These are phyloP conservation scores for Myiotriccus ornatus DNA, from an alignment of 2,797 vertebrate genomes.

Conservation along the genomic window DNA sequence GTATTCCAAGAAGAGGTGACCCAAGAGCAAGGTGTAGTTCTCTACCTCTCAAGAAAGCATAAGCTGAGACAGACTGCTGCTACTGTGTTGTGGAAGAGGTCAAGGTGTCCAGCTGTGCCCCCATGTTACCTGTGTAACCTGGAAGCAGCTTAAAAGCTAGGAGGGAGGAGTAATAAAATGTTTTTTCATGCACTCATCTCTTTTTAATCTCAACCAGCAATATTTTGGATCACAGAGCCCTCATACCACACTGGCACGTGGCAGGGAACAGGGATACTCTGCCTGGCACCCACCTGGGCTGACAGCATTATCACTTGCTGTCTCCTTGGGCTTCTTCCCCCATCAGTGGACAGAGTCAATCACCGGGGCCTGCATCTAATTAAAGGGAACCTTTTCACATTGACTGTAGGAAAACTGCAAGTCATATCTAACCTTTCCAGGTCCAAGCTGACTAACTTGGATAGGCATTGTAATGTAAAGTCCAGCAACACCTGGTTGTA, in stretches of 20 bases:
- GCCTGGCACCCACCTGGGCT: accelerated
- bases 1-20: background rate
- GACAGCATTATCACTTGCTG: background rate
- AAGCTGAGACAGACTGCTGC: background rate
- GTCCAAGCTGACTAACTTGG: background rate
- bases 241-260: accelerated
- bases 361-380: background rate
- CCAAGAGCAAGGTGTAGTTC: background rate
- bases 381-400: background rate
- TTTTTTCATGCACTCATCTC: background rate
- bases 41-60: background rate
- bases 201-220: background rate
- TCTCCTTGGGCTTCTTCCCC: background rate
- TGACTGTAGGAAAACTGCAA: background rate
- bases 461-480: background rate
- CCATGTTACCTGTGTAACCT: background rate
- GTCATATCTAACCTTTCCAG: background rate
- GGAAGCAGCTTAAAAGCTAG: background rate
- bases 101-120: background rate
- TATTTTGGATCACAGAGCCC: background rate
- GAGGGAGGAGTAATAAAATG: background rate
- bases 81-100: background rate
- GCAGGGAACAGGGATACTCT: background rate
- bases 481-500: background rate
- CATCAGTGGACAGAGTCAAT: background rate